These are phyloP conservation scores for Cataglyphis cursor DNA, from an alignment of 2,888 invertebrate genomes.

Conservation along the genomic window DNA sequence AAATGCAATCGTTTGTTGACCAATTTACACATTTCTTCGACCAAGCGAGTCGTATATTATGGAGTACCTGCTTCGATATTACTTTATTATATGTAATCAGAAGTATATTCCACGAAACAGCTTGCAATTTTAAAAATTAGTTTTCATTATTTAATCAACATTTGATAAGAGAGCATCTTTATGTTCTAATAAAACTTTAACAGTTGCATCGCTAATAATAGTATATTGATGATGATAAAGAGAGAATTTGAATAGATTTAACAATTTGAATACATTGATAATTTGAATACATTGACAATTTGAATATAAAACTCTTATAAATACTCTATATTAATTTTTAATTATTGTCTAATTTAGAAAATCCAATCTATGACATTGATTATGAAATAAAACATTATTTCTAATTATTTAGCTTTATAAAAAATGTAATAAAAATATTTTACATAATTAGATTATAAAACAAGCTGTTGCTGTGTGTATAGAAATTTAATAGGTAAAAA, in stretches of 20 bases:
- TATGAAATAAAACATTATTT: neutral
- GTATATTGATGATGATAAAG: neutral
- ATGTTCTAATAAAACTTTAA: neutral
- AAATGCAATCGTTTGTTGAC: conserved; percentile 77
- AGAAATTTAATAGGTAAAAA: neutral
- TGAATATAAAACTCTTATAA: neutral
- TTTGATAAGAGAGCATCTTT: neutral
- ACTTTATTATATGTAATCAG: conserved; percentile 47
- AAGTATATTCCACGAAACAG: conserved; percentile 21
- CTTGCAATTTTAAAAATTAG: conserved; percentile 1
- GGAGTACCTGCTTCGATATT: conserved; percentile 71
- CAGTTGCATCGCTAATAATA: neutral
- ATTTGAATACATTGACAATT: neutral
- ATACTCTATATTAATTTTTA: neutral
- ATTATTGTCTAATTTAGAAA: neutral
- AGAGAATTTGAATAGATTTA: neutral
- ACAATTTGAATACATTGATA: neutral
- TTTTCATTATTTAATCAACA: neutral
- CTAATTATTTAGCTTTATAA: neutral
- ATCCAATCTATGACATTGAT: neutral
- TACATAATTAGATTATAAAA: neutral
- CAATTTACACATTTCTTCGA: conserved; percentile 78
- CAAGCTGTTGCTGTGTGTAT: neutral
- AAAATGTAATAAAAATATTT: neutral
- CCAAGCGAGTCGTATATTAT: conserved; percentile 63